Conservation (phyloP, 1,140 invertebrate species). For the Potamilus streckersoni region DNA sequence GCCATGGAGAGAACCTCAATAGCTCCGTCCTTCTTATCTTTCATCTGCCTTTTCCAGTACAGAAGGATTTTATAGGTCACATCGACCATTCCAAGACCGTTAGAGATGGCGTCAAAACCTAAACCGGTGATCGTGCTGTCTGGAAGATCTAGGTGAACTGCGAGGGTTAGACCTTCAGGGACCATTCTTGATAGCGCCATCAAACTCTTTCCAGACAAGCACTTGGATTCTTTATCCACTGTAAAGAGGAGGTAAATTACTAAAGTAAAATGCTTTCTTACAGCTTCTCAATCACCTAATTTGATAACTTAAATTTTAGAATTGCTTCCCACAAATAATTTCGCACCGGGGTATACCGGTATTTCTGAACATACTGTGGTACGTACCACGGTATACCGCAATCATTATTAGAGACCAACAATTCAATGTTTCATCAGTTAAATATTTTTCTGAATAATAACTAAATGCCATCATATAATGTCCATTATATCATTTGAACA, state of each 20-base stretch:
- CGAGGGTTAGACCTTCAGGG: constrained; percentile 62
- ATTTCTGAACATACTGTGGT: no score
- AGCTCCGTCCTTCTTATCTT: constrained; percentile 54
- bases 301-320: no score
- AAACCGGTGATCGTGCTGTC: constrained; percentile 66
- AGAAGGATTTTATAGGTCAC: constrained; percentile 66
- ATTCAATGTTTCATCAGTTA: no score
- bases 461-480: no score
- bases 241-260: constrained; percentile 27
- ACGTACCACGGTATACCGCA: no score
- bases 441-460: no score
- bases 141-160: constrained; percentile 63
- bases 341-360: no score
- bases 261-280: no score
- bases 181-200: constrained; percentile 56
- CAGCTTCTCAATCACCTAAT: no score
- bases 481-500: no score
- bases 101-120: constrained; percentile 66
- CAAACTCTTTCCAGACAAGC: constrained; percentile 60
- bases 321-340: no score
- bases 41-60: constrained; percentile 62
- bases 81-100: constrained; percentile 59
- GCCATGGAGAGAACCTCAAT: constrained; percentile 51
- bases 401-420: no score
- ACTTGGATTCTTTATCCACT: constrained; percentile 63